A percentile compares a stretch with the other conserved stretches of the same genome.
These are phyloP conservation scores for Drosophila atripex DNA, from an alignment of 2,888 invertebrate genomes.

Conservation along the genomic window DNA sequence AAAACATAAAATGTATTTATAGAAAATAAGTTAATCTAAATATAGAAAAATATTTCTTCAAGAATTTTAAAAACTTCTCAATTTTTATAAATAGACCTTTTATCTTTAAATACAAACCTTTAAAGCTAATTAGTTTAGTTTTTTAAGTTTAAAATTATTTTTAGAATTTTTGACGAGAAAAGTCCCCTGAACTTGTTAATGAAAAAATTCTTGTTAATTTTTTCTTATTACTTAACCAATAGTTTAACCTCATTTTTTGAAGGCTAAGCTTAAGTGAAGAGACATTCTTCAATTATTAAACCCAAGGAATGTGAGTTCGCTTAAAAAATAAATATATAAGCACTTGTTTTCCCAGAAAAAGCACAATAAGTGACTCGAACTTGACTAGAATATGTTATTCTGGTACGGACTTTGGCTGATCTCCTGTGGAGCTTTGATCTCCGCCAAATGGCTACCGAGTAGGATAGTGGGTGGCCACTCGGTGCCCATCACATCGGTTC, in stretches of 20 bases:
- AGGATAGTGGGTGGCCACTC: neutral
- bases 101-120: no score
- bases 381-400: neutral
- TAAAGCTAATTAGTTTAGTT: neutral
- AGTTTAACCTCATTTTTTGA: neutral
- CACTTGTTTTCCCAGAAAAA: neutral
- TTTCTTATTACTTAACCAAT: neutral
- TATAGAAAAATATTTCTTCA: neutral
- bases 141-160: neutral
- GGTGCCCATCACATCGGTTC: neutral
- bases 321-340: neutral
- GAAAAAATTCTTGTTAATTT: neutral
- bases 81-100: neutral
- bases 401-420: neutral
- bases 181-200: neutral
- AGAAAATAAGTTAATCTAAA: no score
- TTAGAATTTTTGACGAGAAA: neutral
- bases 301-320: neutral
- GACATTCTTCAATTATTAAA: neutral
- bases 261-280: neutral
- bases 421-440: neutral
- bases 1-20: no score
- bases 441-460: conserved; percentile 1
- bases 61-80: neutral
- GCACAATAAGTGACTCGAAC: neutral